Evolutionary conservation across 2,888 invertebrate species (phyloP), one percentile per base, ranked within the genome.

Genomic region (Embidobia sp.): DNA sequence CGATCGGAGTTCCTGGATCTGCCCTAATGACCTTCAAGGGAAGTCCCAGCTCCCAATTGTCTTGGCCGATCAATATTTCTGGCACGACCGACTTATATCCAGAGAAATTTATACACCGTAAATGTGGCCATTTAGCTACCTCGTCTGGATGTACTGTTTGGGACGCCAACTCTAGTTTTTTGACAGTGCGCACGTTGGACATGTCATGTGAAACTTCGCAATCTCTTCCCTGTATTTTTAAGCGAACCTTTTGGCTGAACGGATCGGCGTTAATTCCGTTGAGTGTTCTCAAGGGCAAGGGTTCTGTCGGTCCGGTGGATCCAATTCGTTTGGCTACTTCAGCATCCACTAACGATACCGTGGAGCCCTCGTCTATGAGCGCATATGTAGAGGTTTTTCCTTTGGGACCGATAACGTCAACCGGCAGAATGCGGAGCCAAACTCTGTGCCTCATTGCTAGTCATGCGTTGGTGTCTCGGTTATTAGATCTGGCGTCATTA

Each of bases 321-420:
- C 42, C 42, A n/a, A 42, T 19, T 0, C 0, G 3, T 15, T 13
- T 35, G 3, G 57, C 48, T 0, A 57, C 13, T 5, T 26, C 19
- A 7, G 33, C 42, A 11, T 49, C 29, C 0, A 69, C n/a, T 8
- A 69, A 7, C 6, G 49, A 48, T 7, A 59, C 48, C 3, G 70
- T 61, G 1, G 70, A 59, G 5, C 70, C 70, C n/a, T 57, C 61
- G 10, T 70, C 70, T 16, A 70, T 7, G 6, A 70, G 11, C 6
- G 61, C 70, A 8, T 33, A 44, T 0, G 35, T 61, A 2, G 3
- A 8, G 0, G 51, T 10, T 13, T 5, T 8, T 18, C 35, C 61
- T 6, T 22, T 57, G 1, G 46, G 51, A 5, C 69, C 69, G 3
- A 8, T n/a, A 7, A 67, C 4, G 0, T 7, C 8, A n/a, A 67